Percentiles rank a stretch among this genome's conserved stretches.
Evolutionary conservation across 2,113 vertebrate genomes (phyloP).

Genomic region (Rutilus rutilus): DNA sequence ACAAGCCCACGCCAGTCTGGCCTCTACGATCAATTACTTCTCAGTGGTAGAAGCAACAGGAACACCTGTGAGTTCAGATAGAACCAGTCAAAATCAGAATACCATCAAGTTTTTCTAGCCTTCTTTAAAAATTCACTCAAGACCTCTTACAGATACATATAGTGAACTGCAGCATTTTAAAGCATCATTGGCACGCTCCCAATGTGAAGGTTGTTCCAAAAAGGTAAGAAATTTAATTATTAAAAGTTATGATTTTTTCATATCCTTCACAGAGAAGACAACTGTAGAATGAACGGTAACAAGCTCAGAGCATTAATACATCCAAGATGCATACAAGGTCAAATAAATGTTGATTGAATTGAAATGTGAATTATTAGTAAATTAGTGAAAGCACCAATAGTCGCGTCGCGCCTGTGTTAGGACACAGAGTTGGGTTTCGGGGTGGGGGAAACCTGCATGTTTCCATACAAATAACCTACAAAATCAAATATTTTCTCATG

Average conservation of each 20-base stretch:
- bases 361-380: too few relatives aligned
- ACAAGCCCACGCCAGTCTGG: not conserved
- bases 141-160: not conserved
- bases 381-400: too few relatives aligned
- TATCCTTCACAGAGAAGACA: not conserved
- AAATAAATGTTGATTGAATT: not conserved
- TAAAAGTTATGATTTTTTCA: not conserved
- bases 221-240: not conserved
- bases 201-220: not conserved
- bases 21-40: conserved; percentile 9
- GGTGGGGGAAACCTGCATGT: too few relatives aligned
- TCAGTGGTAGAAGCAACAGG: not conserved
- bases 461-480: too few relatives aligned
- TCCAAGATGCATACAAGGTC: not conserved
- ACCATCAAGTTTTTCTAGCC: not conserved
- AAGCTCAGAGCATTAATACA: not conserved
- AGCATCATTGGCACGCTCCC: too few relatives aligned
- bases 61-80: not conserved
- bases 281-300: not conserved
- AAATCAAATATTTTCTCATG: too few relatives aligned
- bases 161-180: not conserved
- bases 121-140: not conserved
- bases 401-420: too few relatives aligned
- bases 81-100: not conserved
- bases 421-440: too few relatives aligned